Percentiles rank a stretch among this genome's conserved stretches.
These are phyloP conservation scores for Phalanger gymnotis DNA, from an alignment of 2,797 vertebrate species.

Conservation along the genomic window DNA sequence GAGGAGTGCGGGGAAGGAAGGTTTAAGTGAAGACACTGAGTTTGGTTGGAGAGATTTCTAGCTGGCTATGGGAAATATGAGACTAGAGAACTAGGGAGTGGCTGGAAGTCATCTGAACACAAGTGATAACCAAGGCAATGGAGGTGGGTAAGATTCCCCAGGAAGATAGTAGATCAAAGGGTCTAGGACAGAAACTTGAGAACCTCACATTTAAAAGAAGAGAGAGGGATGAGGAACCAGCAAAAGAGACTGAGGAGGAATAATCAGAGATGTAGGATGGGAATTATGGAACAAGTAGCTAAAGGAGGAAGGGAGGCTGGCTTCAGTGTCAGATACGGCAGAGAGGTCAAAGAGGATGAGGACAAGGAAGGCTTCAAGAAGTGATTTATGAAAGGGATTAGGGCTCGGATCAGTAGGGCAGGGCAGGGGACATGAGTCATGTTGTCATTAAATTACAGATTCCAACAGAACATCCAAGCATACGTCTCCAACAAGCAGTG, in stretches of 20 bases:
- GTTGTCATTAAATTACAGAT: no score
- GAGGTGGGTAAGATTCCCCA: background rate
- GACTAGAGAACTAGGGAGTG: background rate
- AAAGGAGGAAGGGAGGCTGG: no score
- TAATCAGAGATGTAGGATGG: background rate
- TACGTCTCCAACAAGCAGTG: no score
- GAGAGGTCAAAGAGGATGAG: no score
- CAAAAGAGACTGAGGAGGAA: background rate
- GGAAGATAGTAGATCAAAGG: background rate
- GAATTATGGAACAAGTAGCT: no score
- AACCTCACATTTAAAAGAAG: background rate
- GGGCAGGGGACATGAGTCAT: no score
- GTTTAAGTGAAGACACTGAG: background rate
- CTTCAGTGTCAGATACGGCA: background rate
- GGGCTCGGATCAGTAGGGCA: no score
- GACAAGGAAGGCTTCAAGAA: no score
- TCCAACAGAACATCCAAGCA: no score
- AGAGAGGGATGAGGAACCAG: background rate
- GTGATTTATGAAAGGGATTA: no score
- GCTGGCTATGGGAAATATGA: background rate
- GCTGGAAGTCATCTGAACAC: background rate
- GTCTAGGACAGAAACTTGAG: background rate
- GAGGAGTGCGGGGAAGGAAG: slow-evolving; percentile 63
- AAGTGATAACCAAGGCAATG: background rate
- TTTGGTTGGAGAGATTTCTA: background rate